Base-by-base conservation (phyloP, 2,888 invertebrate species). In the Sinhomidia bicolor region DNA sequence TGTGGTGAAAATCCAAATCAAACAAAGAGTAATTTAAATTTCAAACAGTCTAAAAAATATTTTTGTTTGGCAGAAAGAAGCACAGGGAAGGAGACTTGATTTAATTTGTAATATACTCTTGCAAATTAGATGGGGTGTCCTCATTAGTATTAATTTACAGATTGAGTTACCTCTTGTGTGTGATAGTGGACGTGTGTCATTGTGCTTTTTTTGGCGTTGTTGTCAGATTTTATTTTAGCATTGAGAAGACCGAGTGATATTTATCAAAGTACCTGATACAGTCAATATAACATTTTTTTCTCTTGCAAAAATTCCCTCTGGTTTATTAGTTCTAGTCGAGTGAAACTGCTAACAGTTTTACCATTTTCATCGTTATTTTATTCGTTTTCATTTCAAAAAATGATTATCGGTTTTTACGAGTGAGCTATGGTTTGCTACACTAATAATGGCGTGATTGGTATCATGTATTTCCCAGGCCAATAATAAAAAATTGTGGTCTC, bases 311-410 rank as follows among this genome's bases (percentile, higher is more conserved):
- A 47, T 3, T 14, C 26, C 51, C 14, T 47, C 51, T n/a, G 44
- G 74, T 44, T 76, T 76, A 76, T 76, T 76, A 76, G 74, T 76
- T 76, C 74, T 76, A 76, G 74, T 76, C 29, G 47, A 76, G 14
- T 76, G 74, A 76, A 51, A 76, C 47, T 51, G 17, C 26, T 76
- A 76, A 76, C 51, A 23, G 51, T 76, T 36, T 0, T 14, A 10
- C 44, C 71, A 41, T 71, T 41, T 20, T 32, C 51, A 76, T 44
- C 44, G 51, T 51, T 26, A 76, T 23, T 23, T 17, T 14, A 17
- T 12, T 47, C 74, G 41, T 44, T 44, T 41, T 71, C 71, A 20
- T 47, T 47, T 76, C 47, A 20, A n/a, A n/a, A 29, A 76, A 76
- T 47, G 23, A 76, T n/a, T 76, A 76, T 76, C 47, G 51, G 29